Evolutionary conservation across 2,113 vertebrate species (phyloP).

Genomic region (Cyanoderma ruficeps): DNA sequence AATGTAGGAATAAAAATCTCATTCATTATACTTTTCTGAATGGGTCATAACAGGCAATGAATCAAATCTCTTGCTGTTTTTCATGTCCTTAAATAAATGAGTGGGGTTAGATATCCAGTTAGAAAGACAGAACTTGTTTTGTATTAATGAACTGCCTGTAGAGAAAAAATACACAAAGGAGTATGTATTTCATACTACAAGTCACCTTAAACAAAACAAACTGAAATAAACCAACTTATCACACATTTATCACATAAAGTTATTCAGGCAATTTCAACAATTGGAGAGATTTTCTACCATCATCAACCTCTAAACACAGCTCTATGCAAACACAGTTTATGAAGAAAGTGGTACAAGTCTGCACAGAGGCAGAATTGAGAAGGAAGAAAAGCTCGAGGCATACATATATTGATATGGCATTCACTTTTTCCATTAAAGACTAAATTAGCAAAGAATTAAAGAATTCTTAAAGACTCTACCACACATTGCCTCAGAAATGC

Average conservation of each 20-base stretch:
- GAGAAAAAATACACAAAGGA: neutral
- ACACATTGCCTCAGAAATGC: neutral
- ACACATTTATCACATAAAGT: neutral
- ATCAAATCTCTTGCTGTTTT: neutral
- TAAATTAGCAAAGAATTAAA: neutral
- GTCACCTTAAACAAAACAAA: neutral
- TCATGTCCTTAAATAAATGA: neutral
- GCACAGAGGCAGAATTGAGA: neutral
- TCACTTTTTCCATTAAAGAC: neutral
- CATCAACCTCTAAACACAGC: neutral
- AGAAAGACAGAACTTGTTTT: neutral
- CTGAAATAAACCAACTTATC: neutral
- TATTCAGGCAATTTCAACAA: neutral
- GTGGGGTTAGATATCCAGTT: neutral
- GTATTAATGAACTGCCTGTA: neutral
- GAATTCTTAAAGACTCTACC: neutral
- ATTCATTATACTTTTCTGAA: neutral
- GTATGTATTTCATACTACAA: neutral
- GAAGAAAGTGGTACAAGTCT: neutral
- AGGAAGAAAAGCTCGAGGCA: accelerated
- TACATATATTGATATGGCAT: neutral
- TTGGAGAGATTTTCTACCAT: neutral
- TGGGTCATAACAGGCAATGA: neutral
- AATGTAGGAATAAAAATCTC: neutral
- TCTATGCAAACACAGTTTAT: neutral